These are phyloP conservation scores for Elgaria multicarinata DNA, from an alignment of 2,113 vertebrate species.

Conservation along the genomic window DNA sequence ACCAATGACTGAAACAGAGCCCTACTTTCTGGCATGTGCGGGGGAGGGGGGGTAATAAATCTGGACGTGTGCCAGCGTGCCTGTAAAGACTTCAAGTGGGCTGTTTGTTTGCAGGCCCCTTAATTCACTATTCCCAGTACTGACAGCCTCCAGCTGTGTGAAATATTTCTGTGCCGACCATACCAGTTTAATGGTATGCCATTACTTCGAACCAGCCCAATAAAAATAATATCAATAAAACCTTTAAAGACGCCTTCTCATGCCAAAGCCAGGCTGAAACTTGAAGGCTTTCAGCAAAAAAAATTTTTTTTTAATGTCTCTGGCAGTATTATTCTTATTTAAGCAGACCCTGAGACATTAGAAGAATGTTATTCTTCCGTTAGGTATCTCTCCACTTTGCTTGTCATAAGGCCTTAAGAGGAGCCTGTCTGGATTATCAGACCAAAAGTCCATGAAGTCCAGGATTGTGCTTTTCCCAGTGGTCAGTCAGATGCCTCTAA, in stretches of 20 bases:
- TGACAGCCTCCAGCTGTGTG: constrained; percentile 30
- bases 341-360: neutral
- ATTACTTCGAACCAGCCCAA: constrained; percentile 27
- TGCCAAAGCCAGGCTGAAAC: constrained; percentile 8
- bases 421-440: neutral
- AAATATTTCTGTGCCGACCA: constrained; percentile 18
- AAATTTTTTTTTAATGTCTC: neutral
- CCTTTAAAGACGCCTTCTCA: constrained; percentile 9
- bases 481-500: neutral
- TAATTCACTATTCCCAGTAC: constrained; percentile 14
- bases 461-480: neutral
- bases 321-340: neutral
- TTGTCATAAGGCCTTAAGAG: neutral
- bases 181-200: constrained; percentile 36
- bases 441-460: neutral
- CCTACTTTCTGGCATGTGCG: constrained; percentile 16
- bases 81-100: constrained; percentile 15
- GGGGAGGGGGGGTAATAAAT: constrained; percentile 13
- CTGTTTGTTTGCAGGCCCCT: constrained; percentile 11
- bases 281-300: neutral
- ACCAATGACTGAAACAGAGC: constrained; percentile 11
- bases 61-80: constrained; percentile 5
- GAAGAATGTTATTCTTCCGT: neutral
- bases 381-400: neutral
- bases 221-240: constrained; percentile 38